Evolutionary conservation across 1,140 invertebrate species (phyloP).

Genomic region (Atta texana): DNA sequence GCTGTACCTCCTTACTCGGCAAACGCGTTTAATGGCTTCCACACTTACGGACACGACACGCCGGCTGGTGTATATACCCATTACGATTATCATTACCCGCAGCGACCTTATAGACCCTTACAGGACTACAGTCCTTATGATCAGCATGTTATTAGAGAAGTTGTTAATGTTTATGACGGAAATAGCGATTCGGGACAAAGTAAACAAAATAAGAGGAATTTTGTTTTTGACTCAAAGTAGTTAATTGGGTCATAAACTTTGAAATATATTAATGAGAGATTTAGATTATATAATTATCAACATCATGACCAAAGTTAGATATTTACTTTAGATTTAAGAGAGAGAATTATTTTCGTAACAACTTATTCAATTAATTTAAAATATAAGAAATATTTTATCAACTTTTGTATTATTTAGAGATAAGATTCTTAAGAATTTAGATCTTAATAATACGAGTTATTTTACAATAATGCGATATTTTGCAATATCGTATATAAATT

Average conservation of each 20-base stretch:
- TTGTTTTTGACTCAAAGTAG: conserved; percentile 78
- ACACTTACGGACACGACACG: conserved; percentile 55
- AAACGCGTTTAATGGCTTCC: conserved; percentile 62
- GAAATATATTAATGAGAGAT: background rate
- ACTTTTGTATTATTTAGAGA: background rate
- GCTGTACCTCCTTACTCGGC: conserved; percentile 40
- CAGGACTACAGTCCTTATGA: conserved; percentile 74
- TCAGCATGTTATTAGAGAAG: conserved; percentile 83
- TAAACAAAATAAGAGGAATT: conserved; percentile 78
- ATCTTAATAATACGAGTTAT: background rate
- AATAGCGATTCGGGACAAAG: conserved; percentile 53
- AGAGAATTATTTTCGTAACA: background rate
- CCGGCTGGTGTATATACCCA: conserved; percentile 54
- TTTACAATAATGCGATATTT: background rate
- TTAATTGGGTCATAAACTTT: conserved; percentile 12
- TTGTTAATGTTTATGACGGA: conserved; percentile 82
- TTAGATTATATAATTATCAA: background rate
- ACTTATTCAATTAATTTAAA: background rate
- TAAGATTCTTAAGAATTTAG: conserved; percentile 5
- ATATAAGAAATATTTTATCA: conserved; percentile 3
- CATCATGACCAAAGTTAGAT: background rate
- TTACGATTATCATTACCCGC: conserved; percentile 72
- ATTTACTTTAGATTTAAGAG: background rate
- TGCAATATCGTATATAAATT: background rate
- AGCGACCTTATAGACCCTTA: conserved; percentile 60